Evolutionary conservation across 2,797 vertebrate genomes (phyloP).

Genomic region (Momotus momota): DNA sequence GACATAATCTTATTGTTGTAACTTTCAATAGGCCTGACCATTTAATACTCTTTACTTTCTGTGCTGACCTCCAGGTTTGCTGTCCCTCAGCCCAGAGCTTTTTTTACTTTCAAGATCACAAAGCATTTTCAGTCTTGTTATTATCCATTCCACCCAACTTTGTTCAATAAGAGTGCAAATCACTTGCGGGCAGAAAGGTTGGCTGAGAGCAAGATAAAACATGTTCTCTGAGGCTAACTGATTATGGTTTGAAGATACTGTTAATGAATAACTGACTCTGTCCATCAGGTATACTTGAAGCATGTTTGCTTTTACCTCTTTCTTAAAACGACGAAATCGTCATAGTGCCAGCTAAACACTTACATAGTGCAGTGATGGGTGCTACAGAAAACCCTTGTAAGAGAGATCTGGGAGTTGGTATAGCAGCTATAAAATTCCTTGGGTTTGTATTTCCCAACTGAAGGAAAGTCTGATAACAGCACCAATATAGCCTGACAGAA

Average conservation of each 20-base stretch:
- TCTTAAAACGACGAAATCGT: background rate
- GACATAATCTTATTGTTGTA: background rate
- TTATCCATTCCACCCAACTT: slow-evolving; percentile 29
- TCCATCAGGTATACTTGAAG: background rate
- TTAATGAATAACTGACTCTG: slow-evolving; percentile 35
- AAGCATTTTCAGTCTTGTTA: slow-evolving; percentile 17
- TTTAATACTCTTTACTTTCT: background rate
- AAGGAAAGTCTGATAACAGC: background rate
- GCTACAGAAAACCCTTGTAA: background rate
- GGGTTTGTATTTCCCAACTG: background rate
- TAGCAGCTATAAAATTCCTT: background rate
- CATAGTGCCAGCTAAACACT: background rate
- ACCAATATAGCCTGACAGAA: background rate
- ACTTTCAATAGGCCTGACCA: slow-evolving; percentile 9
- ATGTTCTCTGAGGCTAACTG: slow-evolving; percentile 23
- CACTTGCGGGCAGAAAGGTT: slow-evolving; percentile 29
- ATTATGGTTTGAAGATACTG: slow-evolving; percentile 26
- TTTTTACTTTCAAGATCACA: background rate
- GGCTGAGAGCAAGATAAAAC: slow-evolving; percentile 37
- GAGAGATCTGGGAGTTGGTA: background rate
- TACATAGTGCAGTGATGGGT: background rate
- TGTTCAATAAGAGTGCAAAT: slow-evolving; percentile 29
- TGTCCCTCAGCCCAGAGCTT: background rate
- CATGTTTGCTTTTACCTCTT: background rate
- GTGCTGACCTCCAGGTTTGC: background rate